Conservation (phyloP, 2,888 invertebrate species). For the Agriopis aurantiaria region DNA sequence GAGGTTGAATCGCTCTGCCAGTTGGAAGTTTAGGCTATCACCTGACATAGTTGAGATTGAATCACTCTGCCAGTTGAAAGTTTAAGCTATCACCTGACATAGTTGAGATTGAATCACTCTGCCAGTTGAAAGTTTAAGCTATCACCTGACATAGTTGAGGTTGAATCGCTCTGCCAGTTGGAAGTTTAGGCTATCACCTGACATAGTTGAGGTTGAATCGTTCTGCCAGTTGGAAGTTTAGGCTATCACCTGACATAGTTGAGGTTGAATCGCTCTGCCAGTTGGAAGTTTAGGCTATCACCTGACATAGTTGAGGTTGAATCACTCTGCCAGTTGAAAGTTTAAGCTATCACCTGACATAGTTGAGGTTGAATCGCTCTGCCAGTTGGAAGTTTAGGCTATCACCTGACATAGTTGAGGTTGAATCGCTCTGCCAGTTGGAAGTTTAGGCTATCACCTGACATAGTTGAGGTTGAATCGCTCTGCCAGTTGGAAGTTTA, state of each 20-base stretch:
- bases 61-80: too few species aligned
- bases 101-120: neutral
- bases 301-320: neutral
- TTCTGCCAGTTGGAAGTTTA: too few species aligned
- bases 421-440: too few species aligned
- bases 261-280: neutral
- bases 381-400: too few species aligned
- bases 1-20: slow-evolving; percentile 95
- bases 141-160: neutral
- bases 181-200: neutral
- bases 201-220: neutral
- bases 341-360: too few species aligned
- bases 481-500: too few species aligned
- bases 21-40: slow-evolving; percentile 90
- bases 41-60: neutral
- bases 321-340: too few species aligned
- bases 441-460: neutral
- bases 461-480: neutral
- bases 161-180: neutral
- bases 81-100: neutral
- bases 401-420: too few species aligned
- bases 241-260: neutral
- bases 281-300: neutral
- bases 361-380: too few species aligned
- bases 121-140: too few species aligned